Percentiles rank a stretch among this genome's conserved stretches.
These are phyloP conservation scores for Alces alces DNA, from an alignment of 2,113 vertebrate species.

Conservation along the genomic window DNA sequence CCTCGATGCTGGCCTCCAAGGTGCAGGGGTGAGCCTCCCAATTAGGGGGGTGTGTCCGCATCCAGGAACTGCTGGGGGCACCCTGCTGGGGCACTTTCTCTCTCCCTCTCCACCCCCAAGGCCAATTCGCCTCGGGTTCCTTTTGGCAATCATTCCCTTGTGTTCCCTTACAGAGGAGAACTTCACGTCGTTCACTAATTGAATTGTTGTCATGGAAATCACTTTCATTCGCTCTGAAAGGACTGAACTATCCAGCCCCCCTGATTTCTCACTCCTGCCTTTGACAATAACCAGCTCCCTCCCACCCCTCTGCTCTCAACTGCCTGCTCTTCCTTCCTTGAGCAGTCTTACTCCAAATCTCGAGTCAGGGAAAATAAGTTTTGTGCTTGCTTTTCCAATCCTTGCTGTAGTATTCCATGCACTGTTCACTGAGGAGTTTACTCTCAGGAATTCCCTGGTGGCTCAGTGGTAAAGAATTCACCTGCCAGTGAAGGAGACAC, in stretches of 20 bases:
- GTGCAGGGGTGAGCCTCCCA: neutral
- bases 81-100: neutral
- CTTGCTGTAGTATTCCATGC: accelerated
- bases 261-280: slow-evolving; percentile 30
- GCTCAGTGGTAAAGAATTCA: neutral
- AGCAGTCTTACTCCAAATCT: neutral
- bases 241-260: neutral
- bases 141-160: slow-evolving; percentile 17
- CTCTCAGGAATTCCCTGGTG: neutral
- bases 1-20: neutral
- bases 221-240: slow-evolving; percentile 67
- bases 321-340: accelerated
- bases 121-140: slow-evolving; percentile 7
- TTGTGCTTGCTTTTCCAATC: neutral
- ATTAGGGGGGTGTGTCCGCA: accelerated
- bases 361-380: neutral
- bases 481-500: neutral
- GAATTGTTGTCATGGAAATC: slow-evolving; percentile 83
- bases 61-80: neutral
- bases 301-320: neutral
- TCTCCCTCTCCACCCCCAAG: neutral
- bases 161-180: slow-evolving; percentile 29
- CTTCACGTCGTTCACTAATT: slow-evolving; percentile 52
- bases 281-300: neutral
- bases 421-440: accelerated